Evolutionary conservation across 2,888 invertebrate genomes (phyloP).

Genomic region (Chironomus riparius): DNA sequence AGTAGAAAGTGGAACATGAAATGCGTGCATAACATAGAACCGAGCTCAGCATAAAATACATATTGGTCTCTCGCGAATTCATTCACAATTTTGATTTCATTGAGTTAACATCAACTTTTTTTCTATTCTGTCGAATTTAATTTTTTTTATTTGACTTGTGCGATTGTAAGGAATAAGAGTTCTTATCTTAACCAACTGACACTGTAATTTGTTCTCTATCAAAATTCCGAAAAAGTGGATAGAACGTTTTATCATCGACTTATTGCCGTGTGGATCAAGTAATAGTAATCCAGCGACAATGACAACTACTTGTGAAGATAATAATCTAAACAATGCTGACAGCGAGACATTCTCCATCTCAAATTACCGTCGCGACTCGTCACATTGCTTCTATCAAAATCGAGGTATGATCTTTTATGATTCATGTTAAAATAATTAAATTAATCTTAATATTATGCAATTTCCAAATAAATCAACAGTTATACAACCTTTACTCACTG

Average conservation of each 20-base stretch:
- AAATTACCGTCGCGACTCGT: neutral
- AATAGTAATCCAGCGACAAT: neutral
- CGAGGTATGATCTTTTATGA: neutral
- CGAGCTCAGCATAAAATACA: neutral
- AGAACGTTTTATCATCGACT: neutral
- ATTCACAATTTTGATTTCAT: slow-evolving; percentile 1
- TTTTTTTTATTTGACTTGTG: neutral
- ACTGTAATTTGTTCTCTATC: neutral
- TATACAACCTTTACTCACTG: slow-evolving; percentile 83
- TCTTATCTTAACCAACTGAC: neutral
- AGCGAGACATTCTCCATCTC: neutral
- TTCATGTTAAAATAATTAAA: neutral
- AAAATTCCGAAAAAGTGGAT: slow-evolving; percentile 15
- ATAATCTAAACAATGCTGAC: neutral
- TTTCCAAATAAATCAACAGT: slow-evolving; percentile 40
- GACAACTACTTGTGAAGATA: slow-evolving; percentile 12
- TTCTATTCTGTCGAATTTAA: neutral
- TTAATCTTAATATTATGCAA: neutral
- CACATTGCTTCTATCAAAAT: slow-evolving; percentile 19
- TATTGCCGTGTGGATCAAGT: neutral
- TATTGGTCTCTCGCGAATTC: neutral
- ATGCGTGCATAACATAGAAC: neutral
- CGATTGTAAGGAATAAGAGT: neutral
- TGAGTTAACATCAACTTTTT: neutral
- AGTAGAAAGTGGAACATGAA: neutral